Evolutionary conservation across 1,140 invertebrate genomes (phyloP), one percentile per base, ranked within the genome.

Genomic region (Sweltsa coloradensis): DNA sequence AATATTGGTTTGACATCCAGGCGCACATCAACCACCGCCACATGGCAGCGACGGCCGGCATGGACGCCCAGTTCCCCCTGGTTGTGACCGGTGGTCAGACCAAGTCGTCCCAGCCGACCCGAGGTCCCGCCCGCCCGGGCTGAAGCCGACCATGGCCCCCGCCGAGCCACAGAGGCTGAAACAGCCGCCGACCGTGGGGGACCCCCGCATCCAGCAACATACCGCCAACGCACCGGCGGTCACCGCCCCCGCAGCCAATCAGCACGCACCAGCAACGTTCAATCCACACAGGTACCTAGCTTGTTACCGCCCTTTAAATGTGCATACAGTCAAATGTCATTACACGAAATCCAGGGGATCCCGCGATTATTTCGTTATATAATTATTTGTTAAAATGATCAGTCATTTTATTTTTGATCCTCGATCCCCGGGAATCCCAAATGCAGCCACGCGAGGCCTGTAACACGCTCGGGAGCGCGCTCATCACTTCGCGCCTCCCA

Each of bases 21-120:
- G 90, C 92, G 9, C 92, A 96, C 60, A 90, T 95, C 53, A 89
- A 90, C 62, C 91, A 96, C 65, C 74, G 92, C 9, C 91, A 96
- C 9, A 66, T 62, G 5, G 51, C 52, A 54, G 47, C 47, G 34
- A 56, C 49, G 58, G 62, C 34, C 61, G 41, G 34, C 14, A 47
- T 49, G 31, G 11, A 24, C 34, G 13, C 50, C 44, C 37, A 49
- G 46, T 46, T 53, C 47, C 45, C 46, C 41, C 11, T 49, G 34
- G 42, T 22, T 4, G 42, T 25, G 11, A 34, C 44, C 23, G 25
- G 50, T 34, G 29, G 34, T 7, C 24, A 44, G 31, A 29, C 18
- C 14, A 47, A 47, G 27, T 43, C 27, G 31, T 34, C 29, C 37
- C 23, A 11, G 11, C n/a, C 29, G 22, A 14, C 24, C 6, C 41